A percentile compares a stretch with the other conserved stretches of the same genome.
These are phyloP conservation scores for Arvicanthis niloticus DNA, from an alignment of 2,113 vertebrate species.

Conservation along the genomic window DNA sequence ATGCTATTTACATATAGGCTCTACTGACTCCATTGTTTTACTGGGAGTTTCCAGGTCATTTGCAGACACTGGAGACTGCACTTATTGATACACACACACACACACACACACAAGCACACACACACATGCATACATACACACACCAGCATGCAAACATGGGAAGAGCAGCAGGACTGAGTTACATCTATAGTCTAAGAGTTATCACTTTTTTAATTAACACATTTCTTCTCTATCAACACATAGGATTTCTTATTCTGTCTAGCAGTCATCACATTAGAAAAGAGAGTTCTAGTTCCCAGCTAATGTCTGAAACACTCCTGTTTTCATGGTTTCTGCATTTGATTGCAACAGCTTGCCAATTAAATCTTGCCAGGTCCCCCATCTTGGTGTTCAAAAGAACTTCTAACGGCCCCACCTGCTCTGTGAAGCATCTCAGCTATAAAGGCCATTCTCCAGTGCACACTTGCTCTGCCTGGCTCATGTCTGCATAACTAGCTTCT, in stretches of 20 bases:
- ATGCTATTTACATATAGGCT: not conserved
- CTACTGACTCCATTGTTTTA: not conserved
- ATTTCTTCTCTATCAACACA: not conserved
- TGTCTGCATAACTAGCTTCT: not conserved
- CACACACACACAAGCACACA: not conserved
- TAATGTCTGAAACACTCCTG: not conserved
- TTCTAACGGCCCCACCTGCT: slow-evolving; percentile 62
- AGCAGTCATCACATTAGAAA: not conserved
- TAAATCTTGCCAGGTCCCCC: slow-evolving; percentile 53
- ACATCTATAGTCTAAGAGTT: not conserved
- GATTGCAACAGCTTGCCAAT: slow-evolving; percentile 60
- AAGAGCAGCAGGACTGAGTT: not conserved
- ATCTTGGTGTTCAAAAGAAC: slow-evolving; percentile 55
- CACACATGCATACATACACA: not conserved
- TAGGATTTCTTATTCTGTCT: not conserved
- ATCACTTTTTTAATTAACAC: not conserved
- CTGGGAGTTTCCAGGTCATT: not conserved
- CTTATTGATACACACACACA: too few species aligned
- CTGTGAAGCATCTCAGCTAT: slow-evolving; percentile 27
- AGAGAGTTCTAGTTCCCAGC: not conserved
- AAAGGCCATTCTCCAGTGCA: not conserved
- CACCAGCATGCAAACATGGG: not conserved
- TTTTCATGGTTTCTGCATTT: slow-evolving; percentile 11
- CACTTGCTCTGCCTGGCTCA: not conserved
- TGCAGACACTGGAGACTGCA: not conserved